These are phyloP conservation scores for Trichosurus vulpecula DNA, from an alignment of 2,797 vertebrate genomes.

Conservation along the genomic window DNA sequence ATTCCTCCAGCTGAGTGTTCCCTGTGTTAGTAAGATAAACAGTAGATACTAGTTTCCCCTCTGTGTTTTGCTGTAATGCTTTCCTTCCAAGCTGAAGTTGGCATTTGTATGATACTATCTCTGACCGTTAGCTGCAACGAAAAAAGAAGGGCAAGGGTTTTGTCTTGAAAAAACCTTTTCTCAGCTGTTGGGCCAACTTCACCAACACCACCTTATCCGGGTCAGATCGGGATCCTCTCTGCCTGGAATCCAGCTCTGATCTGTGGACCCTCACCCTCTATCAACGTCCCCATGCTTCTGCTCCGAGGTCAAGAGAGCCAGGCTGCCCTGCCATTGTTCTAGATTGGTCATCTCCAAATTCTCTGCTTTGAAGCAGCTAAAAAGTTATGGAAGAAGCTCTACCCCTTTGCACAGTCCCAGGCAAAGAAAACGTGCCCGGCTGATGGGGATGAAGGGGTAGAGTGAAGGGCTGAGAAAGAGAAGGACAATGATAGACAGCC, in stretches of 20 bases:
- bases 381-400: slow-evolving; percentile 51
- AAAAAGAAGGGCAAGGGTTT: slow-evolving; percentile 61
- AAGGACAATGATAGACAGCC: slow-evolving; percentile 6
- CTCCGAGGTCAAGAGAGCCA: neutral
- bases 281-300: neutral
- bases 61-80: slow-evolving; percentile 76
- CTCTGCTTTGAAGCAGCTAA: neutral
- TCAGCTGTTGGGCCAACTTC: neutral
- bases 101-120: slow-evolving; percentile 67
- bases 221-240: slow-evolving; percentile 46
- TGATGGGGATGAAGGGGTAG: neutral
- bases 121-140: slow-evolving; percentile 71
- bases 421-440: slow-evolving; percentile 35
- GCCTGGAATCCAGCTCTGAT: neutral
- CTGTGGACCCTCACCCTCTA: neutral
- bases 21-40: neutral
- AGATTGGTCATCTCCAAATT: neutral
- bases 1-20: neutral
- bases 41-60: slow-evolving; percentile 58
- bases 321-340: neutral
- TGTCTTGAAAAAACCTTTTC: neutral
- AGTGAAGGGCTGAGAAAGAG: neutral
- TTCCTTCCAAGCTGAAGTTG: slow-evolving; percentile 70
- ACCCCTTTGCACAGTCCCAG: slow-evolving; percentile 68
- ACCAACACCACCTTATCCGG: slow-evolving; percentile 13